Evolutionary conservation across 2,113 vertebrate species (phyloP).

Genomic region (Microcebus griseorufus): DNA sequence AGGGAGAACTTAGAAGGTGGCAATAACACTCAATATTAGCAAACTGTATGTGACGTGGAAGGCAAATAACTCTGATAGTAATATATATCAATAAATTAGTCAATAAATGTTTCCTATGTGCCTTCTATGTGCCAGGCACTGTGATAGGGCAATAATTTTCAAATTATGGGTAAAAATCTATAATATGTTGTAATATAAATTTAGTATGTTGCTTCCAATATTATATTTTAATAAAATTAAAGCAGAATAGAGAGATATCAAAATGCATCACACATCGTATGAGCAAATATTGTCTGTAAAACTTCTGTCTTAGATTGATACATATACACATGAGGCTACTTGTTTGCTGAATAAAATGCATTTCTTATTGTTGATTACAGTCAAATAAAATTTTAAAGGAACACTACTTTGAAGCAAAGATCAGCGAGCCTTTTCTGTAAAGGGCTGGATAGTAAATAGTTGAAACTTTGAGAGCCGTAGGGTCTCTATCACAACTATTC

Average conservation of each 20-base stretch:
- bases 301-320: background rate
- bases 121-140: background rate
- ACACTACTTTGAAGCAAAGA: background rate
- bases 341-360: background rate
- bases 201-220: background rate
- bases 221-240: slow-evolving; percentile 10
- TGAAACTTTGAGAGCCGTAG: background rate
- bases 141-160: background rate
- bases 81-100: background rate
- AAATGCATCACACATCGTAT: background rate
- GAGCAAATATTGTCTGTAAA: background rate
- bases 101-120: background rate
- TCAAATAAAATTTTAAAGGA: background rate
- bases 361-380: background rate
- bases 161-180: background rate
- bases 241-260: slow-evolving; percentile 13
- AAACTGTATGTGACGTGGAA: background rate
- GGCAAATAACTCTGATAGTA: background rate
- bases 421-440: slow-evolving; percentile 1
- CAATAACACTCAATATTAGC: background rate
- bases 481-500: background rate
- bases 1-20: background rate
- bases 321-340: background rate
- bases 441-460: background rate
- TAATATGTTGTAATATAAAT: background rate